These are phyloP conservation scores for Ornithoptera alexandrae DNA, from an alignment of 2,888 invertebrate genomes.

Conservation along the genomic window DNA sequence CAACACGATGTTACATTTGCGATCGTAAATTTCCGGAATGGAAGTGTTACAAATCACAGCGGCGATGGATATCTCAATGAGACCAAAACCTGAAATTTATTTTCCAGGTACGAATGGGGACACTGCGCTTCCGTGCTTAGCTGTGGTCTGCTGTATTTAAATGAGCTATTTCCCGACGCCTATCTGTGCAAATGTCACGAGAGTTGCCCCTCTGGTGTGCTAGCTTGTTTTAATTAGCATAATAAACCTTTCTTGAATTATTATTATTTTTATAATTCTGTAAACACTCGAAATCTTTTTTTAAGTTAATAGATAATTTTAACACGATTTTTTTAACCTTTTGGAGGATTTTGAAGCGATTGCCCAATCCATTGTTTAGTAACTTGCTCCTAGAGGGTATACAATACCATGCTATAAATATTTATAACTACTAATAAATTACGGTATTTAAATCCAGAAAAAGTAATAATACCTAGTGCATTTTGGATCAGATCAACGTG, in stretches of 20 bases:
- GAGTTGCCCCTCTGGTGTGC: conserved; percentile 24
- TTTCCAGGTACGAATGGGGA: conserved; percentile 24
- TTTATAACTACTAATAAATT: too few relatives aligned
- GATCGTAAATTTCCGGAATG: conserved; percentile 2
- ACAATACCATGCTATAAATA: too few relatives aligned
- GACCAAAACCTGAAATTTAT: conserved; percentile 17
- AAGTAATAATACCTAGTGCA: too few relatives aligned
- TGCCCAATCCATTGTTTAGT: too few relatives aligned
- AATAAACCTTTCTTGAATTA: background rate
- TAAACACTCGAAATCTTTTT: background rate
- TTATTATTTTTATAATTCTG: background rate
- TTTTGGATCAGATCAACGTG: too few relatives aligned
- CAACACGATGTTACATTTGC: background rate
- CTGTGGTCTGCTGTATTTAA: conserved; percentile 60
- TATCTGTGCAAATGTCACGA: conserved; percentile 56
- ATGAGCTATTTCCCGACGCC: conserved; percentile 63
- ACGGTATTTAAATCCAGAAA: too few relatives aligned
- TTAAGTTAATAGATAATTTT: background rate
- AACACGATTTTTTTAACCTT: too few relatives aligned
- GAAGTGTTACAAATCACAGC: conserved; percentile 12
- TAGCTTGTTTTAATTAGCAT: conserved; percentile 12
- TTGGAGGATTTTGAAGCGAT: too few relatives aligned
- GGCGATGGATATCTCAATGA: conserved; percentile 5
- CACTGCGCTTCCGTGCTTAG: conserved; percentile 54
- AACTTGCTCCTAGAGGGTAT: too few relatives aligned